Evolutionary conservation across 2,888 invertebrate species (phyloP).

Genomic region (Euplexia lucipara): DNA sequence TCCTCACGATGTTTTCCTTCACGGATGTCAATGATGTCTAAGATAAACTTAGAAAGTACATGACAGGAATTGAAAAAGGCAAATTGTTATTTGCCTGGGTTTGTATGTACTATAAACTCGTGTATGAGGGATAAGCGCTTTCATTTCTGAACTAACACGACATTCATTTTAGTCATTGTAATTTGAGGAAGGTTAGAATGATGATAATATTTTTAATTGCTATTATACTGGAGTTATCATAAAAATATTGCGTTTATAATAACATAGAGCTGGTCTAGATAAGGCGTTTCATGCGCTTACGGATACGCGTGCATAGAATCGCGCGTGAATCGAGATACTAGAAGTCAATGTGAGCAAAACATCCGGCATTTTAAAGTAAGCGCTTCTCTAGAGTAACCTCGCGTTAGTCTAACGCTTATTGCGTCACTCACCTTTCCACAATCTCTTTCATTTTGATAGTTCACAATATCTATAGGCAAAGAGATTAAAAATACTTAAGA

Average conservation of each 20-base stretch:
- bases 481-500: no score
- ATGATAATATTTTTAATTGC: constrained; percentile 33
- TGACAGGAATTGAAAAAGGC: no score
- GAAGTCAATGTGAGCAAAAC: not conserved
- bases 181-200: constrained; percentile 39
- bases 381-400: not conserved
- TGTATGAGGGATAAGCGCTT: no score
- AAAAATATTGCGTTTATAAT: constrained; percentile 28
- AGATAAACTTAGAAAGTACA: no score
- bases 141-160: no score
- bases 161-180: constrained; percentile 4
- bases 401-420: not conserved
- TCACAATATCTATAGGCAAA: no score
- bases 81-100: constrained; percentile 2
- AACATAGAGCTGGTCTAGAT: not conserved
- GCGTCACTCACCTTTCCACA: not conserved
- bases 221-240: constrained; percentile 18
- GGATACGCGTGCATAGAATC: constrained; percentile 20
- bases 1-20: no score
- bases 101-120: no score
- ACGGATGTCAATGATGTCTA: no score
- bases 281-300: not conserved
- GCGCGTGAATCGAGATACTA: not conserved
- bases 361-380: not conserved
- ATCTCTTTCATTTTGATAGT: no score